phyloP scores from a whole-genome alignment of 2,113 vertebrate genomes.

The Proterorhinus semilunaris region DNA sequence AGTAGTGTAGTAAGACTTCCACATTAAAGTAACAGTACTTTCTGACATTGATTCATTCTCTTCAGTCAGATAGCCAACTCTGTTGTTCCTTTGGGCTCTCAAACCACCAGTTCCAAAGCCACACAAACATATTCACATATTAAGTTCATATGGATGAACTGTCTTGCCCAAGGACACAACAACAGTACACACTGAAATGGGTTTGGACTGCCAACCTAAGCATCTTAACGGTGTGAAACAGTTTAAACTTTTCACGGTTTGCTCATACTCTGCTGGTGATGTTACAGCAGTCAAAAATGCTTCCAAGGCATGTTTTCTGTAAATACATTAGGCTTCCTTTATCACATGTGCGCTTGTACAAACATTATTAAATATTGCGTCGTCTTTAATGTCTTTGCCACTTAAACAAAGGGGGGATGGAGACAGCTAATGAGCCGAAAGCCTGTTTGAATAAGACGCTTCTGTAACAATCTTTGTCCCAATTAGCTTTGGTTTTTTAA shows the following conservation, averaged over 20 bases:
- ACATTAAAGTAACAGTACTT: too few species aligned
- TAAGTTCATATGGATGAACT: too few species aligned
- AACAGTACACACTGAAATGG: too few species aligned
- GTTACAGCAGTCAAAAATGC: neutral
- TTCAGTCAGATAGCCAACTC: too few species aligned
- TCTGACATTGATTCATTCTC: too few species aligned
- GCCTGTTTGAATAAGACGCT: conserved; percentile 73
- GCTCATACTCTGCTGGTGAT: neutral
- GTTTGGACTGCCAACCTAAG: too few species aligned
- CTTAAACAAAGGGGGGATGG: conserved; percentile 66
- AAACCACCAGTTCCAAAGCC: too few species aligned
- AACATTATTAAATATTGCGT: conserved; percentile 52
- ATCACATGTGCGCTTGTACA: conserved; percentile 20
- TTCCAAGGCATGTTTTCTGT: neutral
- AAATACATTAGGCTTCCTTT: conserved; percentile 26
- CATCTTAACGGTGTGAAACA: neutral
- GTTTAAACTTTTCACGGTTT: neutral
- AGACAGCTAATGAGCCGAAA: conserved; percentile 72
- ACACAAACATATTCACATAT: too few species aligned
- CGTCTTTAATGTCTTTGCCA: conserved; percentile 65
- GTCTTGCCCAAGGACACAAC: too few species aligned
- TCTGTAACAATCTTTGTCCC: conserved; percentile 70
- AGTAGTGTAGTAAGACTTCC: too few species aligned
- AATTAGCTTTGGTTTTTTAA: conserved; percentile 72
- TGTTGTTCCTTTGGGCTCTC: too few species aligned